Conservation (phyloP, 2,797 vertebrate species). For the Florisuga fusca region DNA sequence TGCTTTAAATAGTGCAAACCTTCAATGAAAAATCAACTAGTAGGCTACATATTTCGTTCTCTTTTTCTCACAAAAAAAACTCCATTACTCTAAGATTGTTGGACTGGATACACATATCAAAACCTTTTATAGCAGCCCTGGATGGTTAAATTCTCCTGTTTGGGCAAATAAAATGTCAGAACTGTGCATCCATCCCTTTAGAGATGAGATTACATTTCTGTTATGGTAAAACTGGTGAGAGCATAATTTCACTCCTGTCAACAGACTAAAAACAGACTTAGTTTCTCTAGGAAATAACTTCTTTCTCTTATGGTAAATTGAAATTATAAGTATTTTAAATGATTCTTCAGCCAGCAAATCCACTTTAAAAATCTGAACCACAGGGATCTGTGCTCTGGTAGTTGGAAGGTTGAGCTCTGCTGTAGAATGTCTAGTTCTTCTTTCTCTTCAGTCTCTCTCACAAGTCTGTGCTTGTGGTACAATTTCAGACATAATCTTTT, state of each 20-base stretch:
- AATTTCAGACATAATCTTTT: background rate
- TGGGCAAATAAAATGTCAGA: background rate
- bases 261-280: background rate
- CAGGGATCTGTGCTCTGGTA: background rate
- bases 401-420: background rate
- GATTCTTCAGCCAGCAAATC: background rate
- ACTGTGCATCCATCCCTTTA: background rate
- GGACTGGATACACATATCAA: background rate
- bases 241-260: background rate
- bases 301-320: background rate
- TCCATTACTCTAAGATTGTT: background rate
- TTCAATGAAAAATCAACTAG: background rate
- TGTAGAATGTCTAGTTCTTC: background rate
- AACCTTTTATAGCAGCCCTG: background rate
- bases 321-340: background rate
- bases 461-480: constrained; percentile 8
- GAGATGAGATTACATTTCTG: background rate
- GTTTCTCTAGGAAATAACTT: background rate
- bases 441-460: background rate
- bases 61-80: background rate
- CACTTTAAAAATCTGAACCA: background rate
- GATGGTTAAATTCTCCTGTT: background rate
- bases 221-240: background rate
- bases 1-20: background rate
- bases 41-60: background rate